phyloP scores from a whole-genome alignment of 1,140 invertebrate genomes.

The Drosophila ohnishii region DNA sequence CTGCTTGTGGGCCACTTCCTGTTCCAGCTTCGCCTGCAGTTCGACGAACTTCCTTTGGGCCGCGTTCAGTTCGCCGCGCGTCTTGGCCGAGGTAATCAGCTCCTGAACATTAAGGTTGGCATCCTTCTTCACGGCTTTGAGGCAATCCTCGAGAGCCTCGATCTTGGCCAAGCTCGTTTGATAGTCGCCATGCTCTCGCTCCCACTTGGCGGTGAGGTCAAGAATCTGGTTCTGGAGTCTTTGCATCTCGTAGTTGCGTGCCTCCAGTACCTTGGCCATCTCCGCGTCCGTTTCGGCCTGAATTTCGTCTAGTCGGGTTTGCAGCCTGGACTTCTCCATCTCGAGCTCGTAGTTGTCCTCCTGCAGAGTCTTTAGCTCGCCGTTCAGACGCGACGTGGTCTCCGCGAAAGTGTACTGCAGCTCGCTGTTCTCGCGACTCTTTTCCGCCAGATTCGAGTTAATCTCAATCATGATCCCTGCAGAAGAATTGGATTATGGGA shows the following conservation, averaged over 20 bases:
- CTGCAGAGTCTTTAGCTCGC: slow-evolving; percentile 69
- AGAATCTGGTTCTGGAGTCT: slow-evolving; percentile 76
- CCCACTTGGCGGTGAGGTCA: slow-evolving; percentile 57
- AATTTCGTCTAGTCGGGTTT: slow-evolving; percentile 82
- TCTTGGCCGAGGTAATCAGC: slow-evolving; percentile 83
- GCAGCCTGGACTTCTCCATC: slow-evolving; percentile 81
- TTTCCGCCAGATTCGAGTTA: slow-evolving; percentile 83
- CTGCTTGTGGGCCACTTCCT: slow-evolving; percentile 77
- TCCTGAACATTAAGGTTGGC: slow-evolving; percentile 81
- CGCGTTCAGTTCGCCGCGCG: slow-evolving; percentile 84
- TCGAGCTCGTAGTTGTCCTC: slow-evolving; percentile 75
- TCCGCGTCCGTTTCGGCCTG: slow-evolving; percentile 79
- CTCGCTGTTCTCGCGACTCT: slow-evolving; percentile 85
- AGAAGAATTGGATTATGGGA: not conserved
- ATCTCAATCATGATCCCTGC: slow-evolving; percentile 83
- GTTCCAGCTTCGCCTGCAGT: slow-evolving; percentile 79
- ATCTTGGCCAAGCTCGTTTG: slow-evolving; percentile 78
- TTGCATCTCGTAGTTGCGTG: slow-evolving; percentile 80
- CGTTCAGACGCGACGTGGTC: slow-evolving; percentile 82
- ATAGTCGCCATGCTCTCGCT: slow-evolving; percentile 63
- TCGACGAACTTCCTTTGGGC: slow-evolving; percentile 82
- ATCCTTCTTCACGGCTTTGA: slow-evolving; percentile 83
- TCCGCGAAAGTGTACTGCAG: slow-evolving; percentile 84
- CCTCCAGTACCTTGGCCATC: slow-evolving; percentile 77
- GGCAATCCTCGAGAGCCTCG: slow-evolving; percentile 83